Evolutionary conservation across 2,113 vertebrate species (phyloP).

Genomic region (Cinclus cinclus): DNA sequence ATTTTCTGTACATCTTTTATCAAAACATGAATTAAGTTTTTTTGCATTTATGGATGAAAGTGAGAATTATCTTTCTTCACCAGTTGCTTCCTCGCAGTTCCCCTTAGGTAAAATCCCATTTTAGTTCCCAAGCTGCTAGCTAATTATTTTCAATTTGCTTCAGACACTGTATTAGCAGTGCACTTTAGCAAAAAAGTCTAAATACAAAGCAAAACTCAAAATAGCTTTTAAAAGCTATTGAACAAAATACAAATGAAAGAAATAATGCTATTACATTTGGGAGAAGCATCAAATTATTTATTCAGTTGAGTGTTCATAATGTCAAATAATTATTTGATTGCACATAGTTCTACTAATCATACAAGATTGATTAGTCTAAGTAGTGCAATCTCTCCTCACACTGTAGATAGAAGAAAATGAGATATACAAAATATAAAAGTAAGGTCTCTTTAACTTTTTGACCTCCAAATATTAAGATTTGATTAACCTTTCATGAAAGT

Average conservation of each 20-base stretch:
- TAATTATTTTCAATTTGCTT: neutral
- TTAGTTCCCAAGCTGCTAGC: neutral
- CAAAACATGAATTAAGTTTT: neutral
- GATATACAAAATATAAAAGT: neutral
- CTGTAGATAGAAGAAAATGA: neutral
- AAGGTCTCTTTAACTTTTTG: neutral
- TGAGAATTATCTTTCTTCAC: neutral
- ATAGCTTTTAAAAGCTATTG: neutral
- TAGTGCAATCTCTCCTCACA: neutral
- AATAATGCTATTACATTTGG: neutral
- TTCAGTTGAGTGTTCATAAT: neutral
- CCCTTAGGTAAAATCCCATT: neutral
- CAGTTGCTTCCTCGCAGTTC: neutral
- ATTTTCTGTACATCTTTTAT: neutral
- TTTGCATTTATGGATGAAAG: neutral
- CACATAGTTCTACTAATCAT: neutral
- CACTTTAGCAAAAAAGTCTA: neutral
- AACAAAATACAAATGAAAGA: neutral
- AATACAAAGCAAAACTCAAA: neutral
- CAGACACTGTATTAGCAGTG: neutral
- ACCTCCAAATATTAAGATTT: neutral
- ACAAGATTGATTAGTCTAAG: neutral
- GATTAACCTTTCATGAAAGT: neutral
- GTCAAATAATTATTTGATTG: neutral
- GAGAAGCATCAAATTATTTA: neutral